Evolutionary conservation across 1,140 invertebrate genomes (phyloP).

Genomic region (Triops cancriformis): DNA sequence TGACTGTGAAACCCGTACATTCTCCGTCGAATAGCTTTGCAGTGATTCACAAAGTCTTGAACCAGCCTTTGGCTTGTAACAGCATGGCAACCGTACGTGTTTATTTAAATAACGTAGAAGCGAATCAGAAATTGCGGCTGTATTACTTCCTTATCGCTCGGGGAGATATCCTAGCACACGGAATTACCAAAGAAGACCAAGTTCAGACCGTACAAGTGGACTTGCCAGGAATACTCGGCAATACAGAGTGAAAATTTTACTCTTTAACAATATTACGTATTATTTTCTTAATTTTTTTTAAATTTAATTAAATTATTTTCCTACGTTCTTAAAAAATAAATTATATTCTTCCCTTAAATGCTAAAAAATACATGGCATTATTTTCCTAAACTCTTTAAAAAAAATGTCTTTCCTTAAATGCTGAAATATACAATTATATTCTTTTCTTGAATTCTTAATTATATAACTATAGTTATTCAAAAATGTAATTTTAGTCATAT

Average conservation of each 20-base stretch:
- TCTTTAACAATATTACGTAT: too few species aligned
- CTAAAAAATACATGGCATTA: too few species aligned
- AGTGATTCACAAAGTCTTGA: neutral
- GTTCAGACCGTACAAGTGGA: slow-evolving; percentile 29
- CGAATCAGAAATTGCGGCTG: slow-evolving; percentile 11
- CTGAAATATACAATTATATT: too few species aligned
- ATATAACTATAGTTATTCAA: too few species aligned
- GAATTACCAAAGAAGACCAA: slow-evolving; percentile 31
- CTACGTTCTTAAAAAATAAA: too few species aligned
- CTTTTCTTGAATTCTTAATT: too few species aligned
- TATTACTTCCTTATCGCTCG: slow-evolving; percentile 31
- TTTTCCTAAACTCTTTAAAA: too few species aligned
- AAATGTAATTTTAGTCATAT: too few species aligned
- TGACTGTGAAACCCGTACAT: neutral
- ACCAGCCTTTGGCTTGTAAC: slow-evolving; percentile 12
- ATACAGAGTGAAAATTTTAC: neutral
- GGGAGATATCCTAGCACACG: slow-evolving; percentile 31
- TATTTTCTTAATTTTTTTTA: too few species aligned
- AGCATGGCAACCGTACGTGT: neutral
- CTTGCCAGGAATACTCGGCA: slow-evolving; percentile 32
- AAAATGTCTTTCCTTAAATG: too few species aligned
- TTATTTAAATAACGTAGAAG: slow-evolving; percentile 20
- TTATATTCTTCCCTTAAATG: too few species aligned
- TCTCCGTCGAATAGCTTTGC: neutral
- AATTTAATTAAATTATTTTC: too few species aligned